Evolutionary conservation across 2,888 invertebrate species (phyloP).

Genomic region (Capitulum mitella): DNA sequence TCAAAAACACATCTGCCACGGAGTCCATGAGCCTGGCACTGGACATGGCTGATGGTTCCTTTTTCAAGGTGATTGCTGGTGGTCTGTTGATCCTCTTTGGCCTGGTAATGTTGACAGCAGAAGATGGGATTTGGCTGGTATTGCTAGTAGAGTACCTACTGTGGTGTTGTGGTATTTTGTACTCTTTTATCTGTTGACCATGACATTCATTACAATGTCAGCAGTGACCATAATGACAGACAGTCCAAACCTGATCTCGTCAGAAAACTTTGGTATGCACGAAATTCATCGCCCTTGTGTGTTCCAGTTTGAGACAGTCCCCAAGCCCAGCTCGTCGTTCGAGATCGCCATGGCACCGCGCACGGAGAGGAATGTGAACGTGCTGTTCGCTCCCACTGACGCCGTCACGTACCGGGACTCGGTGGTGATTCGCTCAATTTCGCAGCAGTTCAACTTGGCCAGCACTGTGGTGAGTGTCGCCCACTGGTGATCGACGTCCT

Average conservation of each 20-base stretch:
- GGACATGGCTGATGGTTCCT: neutral
- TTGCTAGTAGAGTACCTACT: too few species aligned
- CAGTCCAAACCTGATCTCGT: too few species aligned
- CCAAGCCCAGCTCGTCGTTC: neutral
- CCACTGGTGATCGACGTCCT: too few species aligned
- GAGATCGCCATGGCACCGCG: slow-evolving; percentile 11
- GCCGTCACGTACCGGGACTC: neutral
- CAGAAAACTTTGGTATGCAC: too few species aligned
- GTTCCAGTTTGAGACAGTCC: slow-evolving; percentile 7
- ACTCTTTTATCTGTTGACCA: too few species aligned
- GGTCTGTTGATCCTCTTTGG: neutral
- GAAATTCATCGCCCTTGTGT: too few species aligned
- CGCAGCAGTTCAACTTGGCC: neutral
- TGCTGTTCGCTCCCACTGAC: neutral
- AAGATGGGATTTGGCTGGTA: neutral
- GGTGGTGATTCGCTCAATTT: neutral
- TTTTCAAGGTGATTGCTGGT: neutral
- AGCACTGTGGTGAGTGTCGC: neutral
- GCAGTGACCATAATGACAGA: too few species aligned
- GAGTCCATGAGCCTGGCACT: neutral
- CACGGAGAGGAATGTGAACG: slow-evolving; percentile 15
- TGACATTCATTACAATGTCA: too few species aligned
- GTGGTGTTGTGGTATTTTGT: too few species aligned
- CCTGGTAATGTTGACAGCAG: too few species aligned
- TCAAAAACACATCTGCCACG: neutral